These are phyloP conservation scores for Corythornis vintsioides DNA, from an alignment of 2,113 vertebrate species.

Conservation along the genomic window DNA sequence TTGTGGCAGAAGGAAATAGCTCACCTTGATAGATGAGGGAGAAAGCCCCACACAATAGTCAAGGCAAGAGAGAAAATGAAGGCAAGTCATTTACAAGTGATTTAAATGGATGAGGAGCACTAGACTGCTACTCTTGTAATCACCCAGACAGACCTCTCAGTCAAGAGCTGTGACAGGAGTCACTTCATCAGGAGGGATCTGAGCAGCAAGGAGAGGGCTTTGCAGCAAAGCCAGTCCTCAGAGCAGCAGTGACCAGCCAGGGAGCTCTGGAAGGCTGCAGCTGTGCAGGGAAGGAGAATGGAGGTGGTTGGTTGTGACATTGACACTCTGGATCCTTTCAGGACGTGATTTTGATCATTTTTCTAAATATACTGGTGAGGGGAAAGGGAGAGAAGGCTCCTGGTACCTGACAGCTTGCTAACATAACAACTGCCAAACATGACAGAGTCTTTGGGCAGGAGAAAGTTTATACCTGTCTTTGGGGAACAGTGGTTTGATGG, in stretches of 20 bases:
- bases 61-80: constrained; percentile 13
- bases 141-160: constrained; percentile 11
- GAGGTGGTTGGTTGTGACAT: neutral
- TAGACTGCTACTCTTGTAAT: neutral
- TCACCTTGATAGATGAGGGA: constrained; percentile 34
- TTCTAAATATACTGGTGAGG: neutral
- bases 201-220: neutral
- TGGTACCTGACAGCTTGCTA: neutral
- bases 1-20: neutral
- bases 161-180: neutral
- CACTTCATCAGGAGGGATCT: neutral
- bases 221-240: neutral
- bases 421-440: neutral
- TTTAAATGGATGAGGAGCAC: constrained; percentile 26
- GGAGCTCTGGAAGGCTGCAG: neutral
- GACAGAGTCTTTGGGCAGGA: neutral
- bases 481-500: neutral
- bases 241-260: neutral
- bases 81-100: constrained; percentile 1
- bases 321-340: neutral
- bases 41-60: neutral
- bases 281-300: neutral
- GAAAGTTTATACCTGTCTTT: neutral
- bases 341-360: neutral
- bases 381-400: neutral